Evolutionary conservation across 2,888 invertebrate genomes (phyloP).

Genomic region (Drosophila infuscata): DNA sequence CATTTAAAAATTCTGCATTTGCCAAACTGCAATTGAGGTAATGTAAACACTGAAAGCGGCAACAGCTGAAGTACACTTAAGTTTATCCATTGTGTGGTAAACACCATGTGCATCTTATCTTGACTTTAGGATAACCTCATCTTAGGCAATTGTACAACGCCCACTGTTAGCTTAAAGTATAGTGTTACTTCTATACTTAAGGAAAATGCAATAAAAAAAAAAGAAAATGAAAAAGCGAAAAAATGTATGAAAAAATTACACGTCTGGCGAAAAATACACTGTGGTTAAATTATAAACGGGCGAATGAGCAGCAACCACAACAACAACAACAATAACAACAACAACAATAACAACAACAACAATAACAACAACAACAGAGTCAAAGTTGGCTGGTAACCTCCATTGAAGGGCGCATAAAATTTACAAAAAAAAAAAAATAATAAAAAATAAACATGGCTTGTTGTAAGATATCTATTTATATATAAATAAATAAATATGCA

Average conservation of each 20-base stretch:
- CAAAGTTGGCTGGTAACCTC: constrained; percentile 53
- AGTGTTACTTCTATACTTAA: constrained; percentile 53
- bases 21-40: neutral
- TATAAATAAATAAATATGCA: constrained; percentile 2
- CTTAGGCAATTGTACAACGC: constrained; percentile 39
- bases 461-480: constrained; percentile 35
- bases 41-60: neutral
- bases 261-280: constrained; percentile 51
- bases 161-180: constrained; percentile 62
- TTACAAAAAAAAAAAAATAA: constrained; percentile 4
- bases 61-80: neutral
- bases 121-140: constrained; percentile 40
- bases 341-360: constrained; percentile 48
- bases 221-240: constrained; percentile 1
- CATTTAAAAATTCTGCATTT: neutral
- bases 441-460: constrained; percentile 16
- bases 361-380: constrained; percentile 16
- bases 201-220: constrained; percentile 7
- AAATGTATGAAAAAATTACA: constrained; percentile 55
- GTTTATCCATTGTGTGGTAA: neutral
- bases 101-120: constrained; percentile 19
- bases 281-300: constrained; percentile 76
- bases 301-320: constrained; percentile 69
- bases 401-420: constrained; percentile 62
- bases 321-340: constrained; percentile 24